phyloP scores from a whole-genome alignment of 2,797 vertebrate genomes.

The Pseudochirops corinnae region DNA sequence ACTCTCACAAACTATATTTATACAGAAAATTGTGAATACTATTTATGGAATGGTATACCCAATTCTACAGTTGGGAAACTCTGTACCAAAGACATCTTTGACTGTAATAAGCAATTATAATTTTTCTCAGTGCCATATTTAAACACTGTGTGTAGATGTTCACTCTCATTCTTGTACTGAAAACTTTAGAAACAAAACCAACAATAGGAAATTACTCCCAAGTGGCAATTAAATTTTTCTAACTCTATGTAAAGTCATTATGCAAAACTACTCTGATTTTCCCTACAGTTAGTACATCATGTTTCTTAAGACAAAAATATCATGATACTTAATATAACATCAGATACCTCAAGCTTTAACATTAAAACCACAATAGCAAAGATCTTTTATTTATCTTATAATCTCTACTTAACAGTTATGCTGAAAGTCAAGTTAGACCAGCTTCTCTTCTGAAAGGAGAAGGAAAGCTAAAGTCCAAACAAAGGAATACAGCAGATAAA shows the following conservation, averaged over 20 bases:
- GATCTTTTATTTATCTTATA: neutral
- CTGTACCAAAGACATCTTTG: constrained; percentile 27
- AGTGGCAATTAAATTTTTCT: constrained; percentile 12
- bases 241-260: constrained; percentile 42
- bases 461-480: constrained; percentile 42
- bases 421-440: constrained; percentile 9
- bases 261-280: constrained; percentile 42
- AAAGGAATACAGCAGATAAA: constrained; percentile 42
- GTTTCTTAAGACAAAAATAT: constrained; percentile 46
- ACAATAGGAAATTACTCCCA: constrained; percentile 22
- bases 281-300: constrained; percentile 28
- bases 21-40: constrained; percentile 29
- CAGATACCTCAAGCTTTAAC: constrained; percentile 3
- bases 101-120: neutral
- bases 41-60: constrained; percentile 27
- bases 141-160: neutral
- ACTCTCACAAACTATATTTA: constrained; percentile 36
- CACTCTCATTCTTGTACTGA: constrained; percentile 47
- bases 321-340: constrained; percentile 48
- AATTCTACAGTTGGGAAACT: constrained; percentile 40
- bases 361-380: constrained; percentile 15
- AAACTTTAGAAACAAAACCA: constrained; percentile 24
- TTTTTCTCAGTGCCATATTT: neutral
- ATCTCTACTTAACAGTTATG: constrained; percentile 17
- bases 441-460: constrained; percentile 42